Base-by-base conservation (phyloP, 2,797 vertebrate species). In the Acridotheres tristis region DNA sequence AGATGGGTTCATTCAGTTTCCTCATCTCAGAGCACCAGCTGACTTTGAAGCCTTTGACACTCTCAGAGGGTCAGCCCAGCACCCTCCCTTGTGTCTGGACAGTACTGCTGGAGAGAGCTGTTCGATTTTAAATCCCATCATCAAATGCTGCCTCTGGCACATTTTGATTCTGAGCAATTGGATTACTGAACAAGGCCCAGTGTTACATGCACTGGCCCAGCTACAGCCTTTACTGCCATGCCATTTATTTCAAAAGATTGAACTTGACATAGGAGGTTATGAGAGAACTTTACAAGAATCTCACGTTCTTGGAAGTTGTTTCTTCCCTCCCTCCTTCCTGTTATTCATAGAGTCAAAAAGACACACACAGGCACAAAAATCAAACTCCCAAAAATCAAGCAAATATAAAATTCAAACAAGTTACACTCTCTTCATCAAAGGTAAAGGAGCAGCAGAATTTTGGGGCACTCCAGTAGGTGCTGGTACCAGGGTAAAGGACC, bases 91-190 rank as follows among this genome's bases (percentile, higher is more conserved):
- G 11, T 57, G 27, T 88, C 55, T 81, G 54, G 58, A 43, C 69
- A 89, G 53, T 26, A 54, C 36, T 66, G 32, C 23, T 74, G 66
- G 40, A 69, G 32, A 80, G 29, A 43, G 16, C 40, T 77, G 89
- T 94, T 92, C 86, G 85, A 90, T 95, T 96, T 94, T 89, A 96
- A 95, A 94, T 92, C 69, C 63, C 20, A 9, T 72, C 78, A 80
- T 72, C 54, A 72, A 95, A 94, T 84, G 43, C 83, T 36, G 2
- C 73, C 75, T 85, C 78, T 85, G 89, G 87, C 90, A 91, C 36
- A 20, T 79, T 95, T 91, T 77, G 11, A 68, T 59, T 67, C 27
- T 17, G 20, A 40, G 54, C 27, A 67, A 80, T 43, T 81, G 83
- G 53, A 86, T 94, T 95, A 89, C 5, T 7, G 63, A 83, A 42